phyloP scores from a whole-genome alignment of 2,888 invertebrate species.

The Sesia apiformis region DNA sequence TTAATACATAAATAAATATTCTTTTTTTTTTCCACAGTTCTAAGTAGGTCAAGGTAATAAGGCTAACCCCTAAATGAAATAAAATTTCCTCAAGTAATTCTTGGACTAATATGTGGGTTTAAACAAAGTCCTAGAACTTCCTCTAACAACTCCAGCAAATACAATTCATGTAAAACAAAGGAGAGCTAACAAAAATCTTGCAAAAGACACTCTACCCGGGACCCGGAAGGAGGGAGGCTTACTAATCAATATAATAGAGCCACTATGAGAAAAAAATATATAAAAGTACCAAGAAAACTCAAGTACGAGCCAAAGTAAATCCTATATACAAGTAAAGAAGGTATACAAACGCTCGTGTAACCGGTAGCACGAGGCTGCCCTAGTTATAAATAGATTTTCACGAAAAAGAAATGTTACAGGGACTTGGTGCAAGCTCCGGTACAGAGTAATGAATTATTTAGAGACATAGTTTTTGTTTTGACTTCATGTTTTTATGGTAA shows the following conservation, averaged over 20 bases:
- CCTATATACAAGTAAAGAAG: conserved; percentile 17
- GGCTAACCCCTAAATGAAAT: too few relatives aligned
- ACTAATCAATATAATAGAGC: conserved; percentile 74
- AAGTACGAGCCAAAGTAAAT: conserved; percentile 22
- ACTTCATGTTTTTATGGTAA: too few relatives aligned
- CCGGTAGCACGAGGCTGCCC: conserved; percentile 50
- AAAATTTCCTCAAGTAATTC: too few relatives aligned
- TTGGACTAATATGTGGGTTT: too few relatives aligned
- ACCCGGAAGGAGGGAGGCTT: conserved; percentile 59
- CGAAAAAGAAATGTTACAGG: conserved; percentile 75
- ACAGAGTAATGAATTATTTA: conserved; percentile 19
- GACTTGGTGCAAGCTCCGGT: conserved; percentile 66
- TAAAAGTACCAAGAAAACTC: conserved; percentile 31
- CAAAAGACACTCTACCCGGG: conserved; percentile 41
- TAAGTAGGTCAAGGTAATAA: too few relatives aligned
- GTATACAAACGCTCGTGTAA: conserved; percentile 20
- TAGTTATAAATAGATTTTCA: conserved; percentile 76
- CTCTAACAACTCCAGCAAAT: too few relatives aligned
- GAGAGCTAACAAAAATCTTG: conserved; percentile 49
- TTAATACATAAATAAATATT: too few relatives aligned
- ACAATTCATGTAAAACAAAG: conserved; percentile 41
- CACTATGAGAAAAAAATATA: conserved; percentile 69
- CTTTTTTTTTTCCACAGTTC: too few relatives aligned
- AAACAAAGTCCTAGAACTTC: too few relatives aligned
- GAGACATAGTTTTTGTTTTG: background rate